Evolutionary conservation across 2,113 vertebrate genomes (phyloP).

Genomic region (Atractosteus spatula): DNA sequence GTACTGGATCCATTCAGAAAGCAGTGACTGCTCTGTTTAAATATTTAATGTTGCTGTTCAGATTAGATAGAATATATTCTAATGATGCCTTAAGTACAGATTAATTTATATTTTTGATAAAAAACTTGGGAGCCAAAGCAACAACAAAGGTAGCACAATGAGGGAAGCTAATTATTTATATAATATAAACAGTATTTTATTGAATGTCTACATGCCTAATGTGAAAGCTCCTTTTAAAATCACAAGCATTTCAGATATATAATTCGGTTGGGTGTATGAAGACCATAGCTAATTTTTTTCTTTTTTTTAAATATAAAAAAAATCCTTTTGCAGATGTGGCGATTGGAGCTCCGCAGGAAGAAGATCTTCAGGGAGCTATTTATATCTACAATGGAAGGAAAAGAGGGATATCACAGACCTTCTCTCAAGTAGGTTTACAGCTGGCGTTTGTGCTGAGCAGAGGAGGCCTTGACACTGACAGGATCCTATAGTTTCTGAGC

Average conservation of each 20-base stretch:
- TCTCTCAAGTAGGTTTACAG: constrained; percentile 68
- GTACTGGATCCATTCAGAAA: no score
- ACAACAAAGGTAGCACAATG: not conserved
- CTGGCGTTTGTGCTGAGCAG: constrained; percentile 13
- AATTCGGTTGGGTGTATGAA: no score
- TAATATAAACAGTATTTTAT: no score
- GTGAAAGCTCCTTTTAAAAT: not conserved
- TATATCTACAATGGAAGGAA: constrained; percentile 85
- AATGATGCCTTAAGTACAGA: not conserved
- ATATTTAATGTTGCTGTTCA: not conserved
- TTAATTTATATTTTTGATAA: not conserved
- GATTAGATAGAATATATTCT: not conserved
- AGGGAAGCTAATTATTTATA: not conserved
- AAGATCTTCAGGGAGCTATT: constrained; percentile 69
- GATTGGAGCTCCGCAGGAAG: constrained; percentile 82
- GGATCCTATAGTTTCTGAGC: not conserved
- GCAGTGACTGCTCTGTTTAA: no score
- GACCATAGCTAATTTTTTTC: not conserved
- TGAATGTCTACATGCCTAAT: no score
- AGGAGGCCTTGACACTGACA: not conserved
- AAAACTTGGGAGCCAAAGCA: not conserved
- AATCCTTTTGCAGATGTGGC: constrained; percentile 70
- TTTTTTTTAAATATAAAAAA: not conserved
- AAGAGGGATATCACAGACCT: constrained; percentile 65
- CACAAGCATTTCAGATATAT: not conserved